Base-by-base conservation (phyloP, 2,888 invertebrate genomes). In the Diloba caeruleocephala region DNA sequence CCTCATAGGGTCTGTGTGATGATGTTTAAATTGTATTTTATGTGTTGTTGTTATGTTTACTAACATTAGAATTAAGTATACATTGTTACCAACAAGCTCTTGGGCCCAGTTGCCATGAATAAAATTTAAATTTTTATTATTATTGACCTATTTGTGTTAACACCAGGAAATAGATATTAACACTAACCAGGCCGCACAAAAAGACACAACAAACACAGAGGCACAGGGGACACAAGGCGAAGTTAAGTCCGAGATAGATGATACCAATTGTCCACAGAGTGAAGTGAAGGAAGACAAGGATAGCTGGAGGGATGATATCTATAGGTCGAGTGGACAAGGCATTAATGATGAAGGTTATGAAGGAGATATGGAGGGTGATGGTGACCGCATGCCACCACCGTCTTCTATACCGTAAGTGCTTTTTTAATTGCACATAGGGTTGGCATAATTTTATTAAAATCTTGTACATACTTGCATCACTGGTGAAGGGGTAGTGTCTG, bases 311-410 rank as follows among this genome's bases (percentile, higher is more conserved):
- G 77, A 80, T 19, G 74, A 76, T 54, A 71, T 71, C 32, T 76
- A 64, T 59, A 51, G 31, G 19, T 34, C 62, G 23, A 29, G 67
- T 53, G 78, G 81, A 15, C 79, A 79, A 71, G 57, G 90, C 79
- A 93, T 80, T 14, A 96, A 95, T 87, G 96, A 95, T 48, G 96
- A 96, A 54, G 95, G 96, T 17, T 95, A 96, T 78, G 95, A 94
- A 68, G 91, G 93, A 1, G 91, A 92, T 53, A 93, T 92, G 84
- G 94, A 94, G 71, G 94, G 95, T 31, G 97, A 97, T 77, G 95
- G 95, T 2, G 95, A 95, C 44, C 94, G 98, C 21, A 98, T 98
- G 98, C 98, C 98, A 1, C 98, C 98, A 1, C 98, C 98, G 0
- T 95, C 96, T 54, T 84, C 92, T 23, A 94, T 95, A 10, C 93